Conservation (phyloP, 2,797 vertebrate genomes). For the Alexandromys oeconomus region DNA sequence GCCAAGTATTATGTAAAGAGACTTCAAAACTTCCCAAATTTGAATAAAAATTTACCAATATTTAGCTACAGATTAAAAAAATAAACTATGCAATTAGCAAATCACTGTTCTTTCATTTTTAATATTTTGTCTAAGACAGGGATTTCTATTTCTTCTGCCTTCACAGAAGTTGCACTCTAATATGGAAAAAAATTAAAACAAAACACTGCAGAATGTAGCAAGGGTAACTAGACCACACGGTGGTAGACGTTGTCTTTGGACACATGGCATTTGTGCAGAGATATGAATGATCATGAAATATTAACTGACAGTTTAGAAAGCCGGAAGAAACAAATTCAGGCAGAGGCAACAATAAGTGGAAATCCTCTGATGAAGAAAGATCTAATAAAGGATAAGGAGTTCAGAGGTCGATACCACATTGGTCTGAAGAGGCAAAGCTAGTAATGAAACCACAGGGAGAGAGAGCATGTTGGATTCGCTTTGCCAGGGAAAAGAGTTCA, state of each 20-base stretch:
- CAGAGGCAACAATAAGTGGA: not conserved
- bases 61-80: not conserved
- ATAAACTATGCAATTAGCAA: not conserved
- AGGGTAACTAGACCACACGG: not conserved
- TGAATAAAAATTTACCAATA: not conserved
- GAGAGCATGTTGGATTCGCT: not conserved
- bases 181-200: not conserved
- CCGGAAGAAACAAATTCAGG: not conserved
- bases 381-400: not conserved
- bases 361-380: not conserved
- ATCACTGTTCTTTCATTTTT: not conserved
- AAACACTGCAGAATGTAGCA: not conserved
- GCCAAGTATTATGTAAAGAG: not conserved
- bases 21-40: not conserved
- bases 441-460: not conserved
- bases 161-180: not conserved
- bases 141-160: not conserved
- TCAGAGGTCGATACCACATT: not conserved
- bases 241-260: not conserved
- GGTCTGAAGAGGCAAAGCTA: not conserved
- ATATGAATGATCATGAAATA: constrained; percentile 6
- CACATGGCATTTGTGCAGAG: constrained; percentile 26
- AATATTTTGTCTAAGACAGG: not conserved
- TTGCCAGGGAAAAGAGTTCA: too few species aligned
- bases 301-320: not conserved